phyloP scores from a whole-genome alignment of 2,113 vertebrate species.

The Stegastes partitus region DNA sequence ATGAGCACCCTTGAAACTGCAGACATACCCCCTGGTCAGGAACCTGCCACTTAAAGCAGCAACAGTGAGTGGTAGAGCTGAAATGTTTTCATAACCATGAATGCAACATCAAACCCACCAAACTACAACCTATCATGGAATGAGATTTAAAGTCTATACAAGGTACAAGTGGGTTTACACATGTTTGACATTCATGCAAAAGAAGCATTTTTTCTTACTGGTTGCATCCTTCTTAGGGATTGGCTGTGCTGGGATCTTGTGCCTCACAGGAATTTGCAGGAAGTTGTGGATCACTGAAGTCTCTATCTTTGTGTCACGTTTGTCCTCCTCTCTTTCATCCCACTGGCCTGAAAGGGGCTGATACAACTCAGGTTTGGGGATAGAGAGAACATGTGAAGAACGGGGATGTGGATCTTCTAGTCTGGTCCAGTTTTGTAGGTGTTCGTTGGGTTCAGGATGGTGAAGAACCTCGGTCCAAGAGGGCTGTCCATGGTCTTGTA shows the following conservation, averaged over 20 bases:
- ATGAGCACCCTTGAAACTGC: too few species aligned
- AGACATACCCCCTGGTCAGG: too few species aligned
- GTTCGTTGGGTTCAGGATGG: slow-evolving; percentile 17
- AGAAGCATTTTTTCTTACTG: slow-evolving; percentile 64
- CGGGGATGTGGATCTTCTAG: background rate
- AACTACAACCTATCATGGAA: too few species aligned
- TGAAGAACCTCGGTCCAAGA: background rate
- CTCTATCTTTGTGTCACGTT: slow-evolving; percentile 5
- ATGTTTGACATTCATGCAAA: background rate
- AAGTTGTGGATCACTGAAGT: slow-evolving; percentile 23
- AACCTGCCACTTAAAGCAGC: too few species aligned
- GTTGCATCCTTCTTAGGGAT: slow-evolving; percentile 48
- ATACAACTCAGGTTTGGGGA: background rate
- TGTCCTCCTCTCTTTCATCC: slow-evolving; percentile 30
- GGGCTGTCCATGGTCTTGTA: background rate
- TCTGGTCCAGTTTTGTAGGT: slow-evolving; percentile 22
- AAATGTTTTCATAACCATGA: too few species aligned
- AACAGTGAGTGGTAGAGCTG: too few species aligned
- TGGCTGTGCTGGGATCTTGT: slow-evolving; percentile 56
- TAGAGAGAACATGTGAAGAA: slow-evolving; percentile 8
- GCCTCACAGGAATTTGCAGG: slow-evolving; percentile 41
- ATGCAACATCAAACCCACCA: too few species aligned
- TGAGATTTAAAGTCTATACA: too few species aligned
- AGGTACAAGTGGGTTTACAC: too few species aligned
- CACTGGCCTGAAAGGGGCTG: background rate